Base-by-base conservation (phyloP, 1,140 invertebrate genomes). In the Aphaenogaster floridana region DNA sequence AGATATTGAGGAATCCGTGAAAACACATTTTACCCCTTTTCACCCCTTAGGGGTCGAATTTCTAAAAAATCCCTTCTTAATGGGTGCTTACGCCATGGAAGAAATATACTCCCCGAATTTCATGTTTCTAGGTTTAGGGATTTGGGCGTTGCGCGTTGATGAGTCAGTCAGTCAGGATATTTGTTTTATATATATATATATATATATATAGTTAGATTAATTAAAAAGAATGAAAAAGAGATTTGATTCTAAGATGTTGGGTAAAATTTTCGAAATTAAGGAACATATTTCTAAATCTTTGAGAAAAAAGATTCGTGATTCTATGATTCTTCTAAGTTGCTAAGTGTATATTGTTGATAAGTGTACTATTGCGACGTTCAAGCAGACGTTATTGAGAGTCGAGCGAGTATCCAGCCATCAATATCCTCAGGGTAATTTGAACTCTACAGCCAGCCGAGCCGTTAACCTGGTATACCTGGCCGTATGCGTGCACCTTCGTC, bases 391-490 rank as follows among this genome's bases (percentile, higher is more conserved):
- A 39, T 50, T 21, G 17, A 52, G 36, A 39, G 17, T 69, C 78
- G 11, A 57, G 61, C 54, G 50, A 80, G 52, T 81, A 68, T 84
- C 76, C 63, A 61, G 68, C 63, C 50, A 81, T 87, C 69, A 34
- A 48, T 52, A n/a, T 85, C 72, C 76, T 83, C 83, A 66, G 83
- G 77, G 89, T 91, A 93, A 93, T 93, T 94, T 77, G 86, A 91
- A 92, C 84, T 92, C 91, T 92, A 77, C 87, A 71, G 21, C 42
- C 54, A 83, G 78, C 6, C 45, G 52, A 61, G 61, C n/a, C 63
- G 87, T 90, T 86, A 85, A 64, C 81, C 81, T 28, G 28, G 28
- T 28, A 28, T 28, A 78, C 17, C 39, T 78, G 77, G 28, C 11
- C 64, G 81, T 61, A 66, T 34, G 66, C 50, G 34, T 74, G 9